phyloP scores from a whole-genome alignment of 2,797 vertebrate species.

The Threskiornis aethiopicus region DNA sequence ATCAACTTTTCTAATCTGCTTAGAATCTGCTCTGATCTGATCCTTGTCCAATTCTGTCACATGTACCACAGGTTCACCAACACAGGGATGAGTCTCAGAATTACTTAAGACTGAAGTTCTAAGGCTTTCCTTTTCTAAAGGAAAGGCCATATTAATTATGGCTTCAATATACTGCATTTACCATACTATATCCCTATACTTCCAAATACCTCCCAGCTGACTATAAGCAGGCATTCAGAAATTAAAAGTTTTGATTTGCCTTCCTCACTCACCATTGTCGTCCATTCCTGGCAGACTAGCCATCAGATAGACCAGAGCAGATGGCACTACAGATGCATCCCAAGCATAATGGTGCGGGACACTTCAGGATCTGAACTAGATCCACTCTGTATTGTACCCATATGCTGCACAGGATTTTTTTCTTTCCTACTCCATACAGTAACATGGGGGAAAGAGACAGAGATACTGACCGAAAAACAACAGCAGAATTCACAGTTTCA shows the following conservation, averaged over 20 bases:
- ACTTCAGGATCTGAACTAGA: not conserved
- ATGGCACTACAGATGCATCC: not conserved
- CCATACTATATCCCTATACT: not conserved
- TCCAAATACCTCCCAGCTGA: not conserved
- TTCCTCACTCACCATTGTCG: not conserved
- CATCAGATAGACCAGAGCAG: not conserved
- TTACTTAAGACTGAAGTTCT: not conserved
- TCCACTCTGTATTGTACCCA: rapidly evolving
- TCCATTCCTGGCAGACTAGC: not conserved
- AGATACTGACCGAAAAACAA: not conserved
- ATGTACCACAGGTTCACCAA: not conserved
- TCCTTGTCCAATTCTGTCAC: not conserved
- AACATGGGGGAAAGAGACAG: not conserved
- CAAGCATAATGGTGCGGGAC: not conserved
- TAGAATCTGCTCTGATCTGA: not conserved
- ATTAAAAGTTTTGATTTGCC: not conserved
- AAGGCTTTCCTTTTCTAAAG: not conserved
- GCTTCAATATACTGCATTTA: not conserved
- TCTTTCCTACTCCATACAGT: not conserved
- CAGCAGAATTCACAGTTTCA: not conserved
- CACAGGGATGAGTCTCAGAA: not conserved
- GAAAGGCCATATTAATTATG: not conserved
- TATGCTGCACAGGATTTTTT: not conserved
- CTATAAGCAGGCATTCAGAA: not conserved
- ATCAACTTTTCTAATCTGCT: not conserved